Conservation (phyloP, 2,888 invertebrate genomes). For the Caenorhabditis sp. region DNA sequence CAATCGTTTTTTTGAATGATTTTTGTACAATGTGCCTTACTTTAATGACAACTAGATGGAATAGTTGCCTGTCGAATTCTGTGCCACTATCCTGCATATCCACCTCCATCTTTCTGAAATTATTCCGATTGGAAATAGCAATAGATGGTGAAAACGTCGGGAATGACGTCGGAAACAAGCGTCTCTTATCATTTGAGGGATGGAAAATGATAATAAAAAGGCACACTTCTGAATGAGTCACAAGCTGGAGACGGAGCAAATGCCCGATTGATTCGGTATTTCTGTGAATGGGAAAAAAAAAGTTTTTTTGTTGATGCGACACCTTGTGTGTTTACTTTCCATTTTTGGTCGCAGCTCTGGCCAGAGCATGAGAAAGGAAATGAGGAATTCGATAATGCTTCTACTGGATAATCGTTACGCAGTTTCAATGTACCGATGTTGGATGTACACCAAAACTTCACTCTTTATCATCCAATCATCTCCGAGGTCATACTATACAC, state of each 20-base stretch:
- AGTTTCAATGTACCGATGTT: too few species aligned
- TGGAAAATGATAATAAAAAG: too few species aligned
- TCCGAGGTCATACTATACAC: too few species aligned
- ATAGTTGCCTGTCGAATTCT: slow-evolving; percentile 2
- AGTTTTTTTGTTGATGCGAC: neutral
- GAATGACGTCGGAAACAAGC: too few species aligned
- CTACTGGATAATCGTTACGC: too few species aligned
- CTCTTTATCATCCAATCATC: too few species aligned
- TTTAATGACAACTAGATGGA: slow-evolving; percentile 27
- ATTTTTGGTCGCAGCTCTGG: neutral
- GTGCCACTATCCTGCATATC: neutral
- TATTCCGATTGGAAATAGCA: too few species aligned
- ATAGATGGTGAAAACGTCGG: too few species aligned
- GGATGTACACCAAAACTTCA: too few species aligned
- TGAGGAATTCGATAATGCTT: too few species aligned
- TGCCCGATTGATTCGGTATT: neutral
- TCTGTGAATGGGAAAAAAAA: neutral
- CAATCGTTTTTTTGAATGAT: slow-evolving; percentile 2
- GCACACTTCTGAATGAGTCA: neutral
- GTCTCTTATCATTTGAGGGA: too few species aligned
- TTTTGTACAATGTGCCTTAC: too few species aligned
- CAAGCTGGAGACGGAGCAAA: neutral
- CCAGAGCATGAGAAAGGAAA: neutral
- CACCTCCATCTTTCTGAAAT: slow-evolving; percentile 33
- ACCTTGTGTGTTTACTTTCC: slow-evolving; percentile 1